Percentiles rank a stretch among this genome's conserved stretches.
These are phyloP conservation scores for Montifringilla adamsi DNA, from an alignment of 2,113 vertebrate genomes.

Conservation along the genomic window DNA sequence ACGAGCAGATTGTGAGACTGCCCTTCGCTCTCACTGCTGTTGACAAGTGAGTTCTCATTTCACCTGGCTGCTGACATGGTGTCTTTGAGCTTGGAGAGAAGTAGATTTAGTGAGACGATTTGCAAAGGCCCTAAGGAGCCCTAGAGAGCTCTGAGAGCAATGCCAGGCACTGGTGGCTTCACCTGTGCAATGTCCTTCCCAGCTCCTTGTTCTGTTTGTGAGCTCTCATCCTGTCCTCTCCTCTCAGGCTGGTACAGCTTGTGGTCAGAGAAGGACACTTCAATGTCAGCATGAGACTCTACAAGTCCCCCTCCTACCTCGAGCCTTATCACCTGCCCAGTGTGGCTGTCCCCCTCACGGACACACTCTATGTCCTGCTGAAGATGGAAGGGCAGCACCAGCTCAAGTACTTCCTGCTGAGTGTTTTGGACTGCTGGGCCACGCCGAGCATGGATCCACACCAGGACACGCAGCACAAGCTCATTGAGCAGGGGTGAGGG, in stretches of 20 bases:
- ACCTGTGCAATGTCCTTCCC: neutral
- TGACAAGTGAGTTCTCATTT: constrained; percentile 45
- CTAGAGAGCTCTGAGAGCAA: neutral
- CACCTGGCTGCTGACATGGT: neutral
- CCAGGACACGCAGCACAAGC: neutral
- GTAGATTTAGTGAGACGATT: neutral
- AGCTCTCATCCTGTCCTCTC: neutral
- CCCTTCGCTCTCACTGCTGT: constrained; percentile 23
- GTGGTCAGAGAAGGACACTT: constrained; percentile 63
- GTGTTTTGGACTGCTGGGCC: constrained; percentile 65
- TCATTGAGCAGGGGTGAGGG: constrained; percentile 63
- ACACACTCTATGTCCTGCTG: constrained; percentile 49
- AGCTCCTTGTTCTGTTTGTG: neutral
- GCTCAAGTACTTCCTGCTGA: constrained; percentile 52
- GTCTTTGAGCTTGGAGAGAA: neutral
- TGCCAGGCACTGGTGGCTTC: neutral
- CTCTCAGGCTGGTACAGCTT: constrained; percentile 47
- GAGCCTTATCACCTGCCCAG: neutral
- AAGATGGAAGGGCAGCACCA: constrained; percentile 52
- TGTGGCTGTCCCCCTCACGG: neutral
- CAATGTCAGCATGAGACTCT: constrained; percentile 55
- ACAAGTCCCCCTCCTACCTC: constrained; percentile 29
- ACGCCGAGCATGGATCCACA: neutral
- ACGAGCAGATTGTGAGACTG: constrained; percentile 54
- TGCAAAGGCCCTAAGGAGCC: neutral